phyloP scores from a whole-genome alignment of 2,797 vertebrate genomes.

The Galago senegalensis region DNA sequence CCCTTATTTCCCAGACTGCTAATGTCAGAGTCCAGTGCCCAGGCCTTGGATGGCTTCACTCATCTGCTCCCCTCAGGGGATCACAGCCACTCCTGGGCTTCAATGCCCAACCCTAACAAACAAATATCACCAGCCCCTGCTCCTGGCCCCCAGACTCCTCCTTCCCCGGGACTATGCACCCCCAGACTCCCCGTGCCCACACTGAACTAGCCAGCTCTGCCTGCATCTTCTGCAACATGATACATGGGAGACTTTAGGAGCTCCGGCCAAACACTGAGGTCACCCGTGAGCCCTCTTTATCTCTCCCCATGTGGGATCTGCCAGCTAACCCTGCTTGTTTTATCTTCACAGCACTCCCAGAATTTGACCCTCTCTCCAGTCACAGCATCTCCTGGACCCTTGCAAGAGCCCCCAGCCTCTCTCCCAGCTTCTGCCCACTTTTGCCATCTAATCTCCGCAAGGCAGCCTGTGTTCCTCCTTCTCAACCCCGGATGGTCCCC shows the following conservation, averaged over 20 bases:
- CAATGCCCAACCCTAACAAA: background rate
- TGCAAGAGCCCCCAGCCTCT: fast-evolving
- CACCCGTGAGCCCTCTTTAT: background rate
- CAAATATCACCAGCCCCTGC: fast-evolving
- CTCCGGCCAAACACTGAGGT: background rate
- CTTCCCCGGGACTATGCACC: fast-evolving
- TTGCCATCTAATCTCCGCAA: background rate
- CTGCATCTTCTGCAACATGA: background rate
- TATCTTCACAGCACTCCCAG: background rate
- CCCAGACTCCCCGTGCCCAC: background rate
- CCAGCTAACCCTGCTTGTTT: too few species aligned
- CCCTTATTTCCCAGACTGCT: background rate
- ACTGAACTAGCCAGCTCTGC: background rate
- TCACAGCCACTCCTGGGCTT: background rate
- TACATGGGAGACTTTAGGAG: background rate
- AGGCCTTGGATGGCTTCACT: fast-evolving
- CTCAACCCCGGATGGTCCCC: background rate
- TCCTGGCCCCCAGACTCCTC: background rate
- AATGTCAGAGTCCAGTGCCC: background rate
- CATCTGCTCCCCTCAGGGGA: background rate
- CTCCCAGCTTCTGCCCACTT: fast-evolving
- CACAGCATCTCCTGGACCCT: background rate
- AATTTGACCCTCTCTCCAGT: background rate
- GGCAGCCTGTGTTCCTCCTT: background rate
- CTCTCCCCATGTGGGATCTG: background rate